Percentiles rank a stretch among this genome's conserved stretches.
These are phyloP conservation scores for Corvus cornix DNA, from an alignment of 2,113 vertebrate genomes.

Conservation along the genomic window DNA sequence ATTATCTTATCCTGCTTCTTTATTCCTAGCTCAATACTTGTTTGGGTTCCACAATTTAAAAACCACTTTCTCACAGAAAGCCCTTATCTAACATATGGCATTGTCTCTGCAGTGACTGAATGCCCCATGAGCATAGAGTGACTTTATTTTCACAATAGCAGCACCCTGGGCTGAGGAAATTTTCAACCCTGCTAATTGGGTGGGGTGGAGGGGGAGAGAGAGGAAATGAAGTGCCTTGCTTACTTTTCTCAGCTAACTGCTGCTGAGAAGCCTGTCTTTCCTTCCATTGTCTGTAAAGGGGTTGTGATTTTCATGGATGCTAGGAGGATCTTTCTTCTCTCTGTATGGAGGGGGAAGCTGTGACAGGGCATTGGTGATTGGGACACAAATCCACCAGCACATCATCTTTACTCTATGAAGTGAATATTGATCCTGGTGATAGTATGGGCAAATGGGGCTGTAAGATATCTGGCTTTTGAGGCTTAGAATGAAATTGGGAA, in stretches of 20 bases:
- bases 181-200: background rate
- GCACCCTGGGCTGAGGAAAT: background rate
- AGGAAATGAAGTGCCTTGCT: background rate
- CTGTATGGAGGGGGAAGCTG: background rate
- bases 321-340: background rate
- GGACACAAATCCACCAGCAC: background rate
- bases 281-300: background rate
- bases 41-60: background rate
- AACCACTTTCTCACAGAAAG: background rate
- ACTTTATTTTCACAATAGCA: background rate
- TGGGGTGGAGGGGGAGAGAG: background rate
- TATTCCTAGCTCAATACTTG: background rate
- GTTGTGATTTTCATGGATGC: background rate
- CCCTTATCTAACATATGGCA: background rate
- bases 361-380: background rate
- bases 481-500: background rate
- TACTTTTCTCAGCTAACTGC: background rate
- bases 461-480: background rate
- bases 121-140: background rate
- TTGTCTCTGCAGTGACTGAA: background rate
- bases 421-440: background rate
- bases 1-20: constrained; percentile 1
- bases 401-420: background rate
- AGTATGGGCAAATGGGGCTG: background rate
- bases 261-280: background rate